Percentiles rank a stretch among this genome's conserved stretches.
These are phyloP conservation scores for Eulemur macaco DNA, from an alignment of 2,113 vertebrate species.

Conservation along the genomic window DNA sequence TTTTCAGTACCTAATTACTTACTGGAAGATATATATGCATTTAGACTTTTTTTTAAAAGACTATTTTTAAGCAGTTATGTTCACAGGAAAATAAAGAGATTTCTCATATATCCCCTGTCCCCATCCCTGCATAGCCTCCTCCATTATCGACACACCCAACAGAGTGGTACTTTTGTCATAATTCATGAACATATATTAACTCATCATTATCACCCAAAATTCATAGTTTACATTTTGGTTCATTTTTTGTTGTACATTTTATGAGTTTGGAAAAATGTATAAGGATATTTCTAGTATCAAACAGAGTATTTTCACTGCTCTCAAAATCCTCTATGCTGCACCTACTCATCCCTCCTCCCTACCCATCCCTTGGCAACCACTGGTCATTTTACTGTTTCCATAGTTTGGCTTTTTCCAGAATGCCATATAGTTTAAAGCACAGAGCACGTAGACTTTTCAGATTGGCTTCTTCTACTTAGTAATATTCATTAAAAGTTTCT, in stretches of 20 bases:
- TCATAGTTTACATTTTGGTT: background rate
- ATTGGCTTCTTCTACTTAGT: background rate
- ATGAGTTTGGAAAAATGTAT: background rate
- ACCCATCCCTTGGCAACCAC: background rate
- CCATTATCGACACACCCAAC: background rate
- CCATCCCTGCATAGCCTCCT: background rate
- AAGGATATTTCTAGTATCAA: background rate
- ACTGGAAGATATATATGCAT: background rate
- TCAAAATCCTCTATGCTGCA: background rate
- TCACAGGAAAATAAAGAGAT: background rate
- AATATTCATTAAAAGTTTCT: background rate
- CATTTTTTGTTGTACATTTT: background rate
- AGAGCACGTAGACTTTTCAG: background rate
- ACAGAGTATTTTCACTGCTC: background rate
- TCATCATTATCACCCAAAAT: background rate
- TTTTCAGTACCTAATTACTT: background rate
- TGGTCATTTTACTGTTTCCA: background rate
- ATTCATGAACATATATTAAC: background rate
- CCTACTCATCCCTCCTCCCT: background rate
- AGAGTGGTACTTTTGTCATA: background rate
- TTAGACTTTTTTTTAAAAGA: background rate
- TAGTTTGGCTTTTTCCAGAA: background rate
- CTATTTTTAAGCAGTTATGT: background rate
- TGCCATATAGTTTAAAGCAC: background rate
- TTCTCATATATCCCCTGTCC: accelerated